Evolutionary conservation across 2,113 vertebrate genomes (phyloP).

Genomic region (Proteles cristata): DNA sequence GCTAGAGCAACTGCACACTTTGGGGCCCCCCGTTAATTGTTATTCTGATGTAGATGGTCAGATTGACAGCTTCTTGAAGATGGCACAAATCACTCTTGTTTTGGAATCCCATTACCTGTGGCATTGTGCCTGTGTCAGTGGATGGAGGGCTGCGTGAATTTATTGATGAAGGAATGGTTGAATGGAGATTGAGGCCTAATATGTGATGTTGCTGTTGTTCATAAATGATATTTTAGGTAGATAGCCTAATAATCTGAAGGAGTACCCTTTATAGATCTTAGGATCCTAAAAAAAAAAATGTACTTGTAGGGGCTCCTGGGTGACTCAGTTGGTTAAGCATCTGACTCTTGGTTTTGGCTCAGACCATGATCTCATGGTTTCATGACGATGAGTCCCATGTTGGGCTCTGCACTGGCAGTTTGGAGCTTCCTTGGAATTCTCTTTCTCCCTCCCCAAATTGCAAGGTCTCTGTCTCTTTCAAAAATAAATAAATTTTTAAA

Average conservation of each 20-base stretch:
- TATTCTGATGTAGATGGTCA: not conserved
- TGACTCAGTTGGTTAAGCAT: no score
- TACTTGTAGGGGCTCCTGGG: no score
- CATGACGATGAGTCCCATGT: no score
- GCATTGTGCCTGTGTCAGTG: not conserved
- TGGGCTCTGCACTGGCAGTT: no score
- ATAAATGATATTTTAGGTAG: not conserved
- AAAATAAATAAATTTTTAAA: not conserved
- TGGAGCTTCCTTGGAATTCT: no score
- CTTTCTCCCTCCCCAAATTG: no score
- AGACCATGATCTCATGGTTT: no score
- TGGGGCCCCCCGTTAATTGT: not conserved
- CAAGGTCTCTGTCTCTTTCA: no score
- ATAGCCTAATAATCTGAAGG: not conserved
- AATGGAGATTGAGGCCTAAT: not conserved
- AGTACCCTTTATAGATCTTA: not conserved
- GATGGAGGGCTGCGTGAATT: not conserved
- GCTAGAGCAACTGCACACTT: not conserved
- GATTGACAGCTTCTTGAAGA: not conserved
- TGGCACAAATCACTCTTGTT: not conserved
- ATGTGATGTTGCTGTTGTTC: not conserved
- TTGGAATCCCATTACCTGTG: not conserved
- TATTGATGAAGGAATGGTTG: not conserved
- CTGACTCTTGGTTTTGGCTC: no score
- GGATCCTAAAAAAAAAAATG: not conserved